Percentiles rank a stretch among this genome's conserved stretches.
Conservation (phyloP, 2,797 vertebrate genomes). For the Podarcis siculus region DNA sequence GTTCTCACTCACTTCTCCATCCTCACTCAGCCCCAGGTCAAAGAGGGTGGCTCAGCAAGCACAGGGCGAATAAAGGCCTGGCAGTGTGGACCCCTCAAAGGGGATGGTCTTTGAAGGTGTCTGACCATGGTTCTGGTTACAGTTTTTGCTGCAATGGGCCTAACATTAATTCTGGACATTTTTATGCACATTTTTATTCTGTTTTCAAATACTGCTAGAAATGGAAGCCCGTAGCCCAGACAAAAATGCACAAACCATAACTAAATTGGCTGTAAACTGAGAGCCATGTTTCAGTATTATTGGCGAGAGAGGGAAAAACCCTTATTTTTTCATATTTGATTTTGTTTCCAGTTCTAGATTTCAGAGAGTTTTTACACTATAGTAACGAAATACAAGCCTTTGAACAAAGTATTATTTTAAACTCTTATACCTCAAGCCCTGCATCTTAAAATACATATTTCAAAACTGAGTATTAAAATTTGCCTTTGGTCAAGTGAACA, state of each 20-base stretch:
- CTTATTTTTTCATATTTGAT: not conserved
- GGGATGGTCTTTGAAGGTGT: not conserved
- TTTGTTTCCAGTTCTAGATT: not conserved
- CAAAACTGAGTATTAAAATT: constrained; percentile 14
- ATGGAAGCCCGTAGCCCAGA: not conserved
- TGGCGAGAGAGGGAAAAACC: not conserved
- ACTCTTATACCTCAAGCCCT: not conserved
- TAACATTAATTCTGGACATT: not conserved
- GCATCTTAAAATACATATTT: not conserved
- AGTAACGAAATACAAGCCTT: not conserved
- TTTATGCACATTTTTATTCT: not conserved
- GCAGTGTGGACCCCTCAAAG: too few species aligned
- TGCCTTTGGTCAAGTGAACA: constrained; percentile 17
- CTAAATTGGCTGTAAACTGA: not conserved
- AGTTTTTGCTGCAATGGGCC: not conserved
- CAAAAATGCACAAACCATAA: not conserved
- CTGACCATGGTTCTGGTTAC: not conserved
- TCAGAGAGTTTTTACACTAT: constrained; percentile 11
- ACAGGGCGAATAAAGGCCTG: not conserved
- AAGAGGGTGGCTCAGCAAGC: not conserved
- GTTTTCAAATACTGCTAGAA: constrained; percentile 1
- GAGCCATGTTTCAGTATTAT: not conserved
- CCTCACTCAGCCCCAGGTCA: not conserved
- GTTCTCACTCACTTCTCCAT: not conserved
- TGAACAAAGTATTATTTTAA: constrained; percentile 28